Percentiles rank a stretch among this genome's conserved stretches.
These are phyloP conservation scores for Abramis brama DNA, from an alignment of 2,113 vertebrate species.

Conservation along the genomic window DNA sequence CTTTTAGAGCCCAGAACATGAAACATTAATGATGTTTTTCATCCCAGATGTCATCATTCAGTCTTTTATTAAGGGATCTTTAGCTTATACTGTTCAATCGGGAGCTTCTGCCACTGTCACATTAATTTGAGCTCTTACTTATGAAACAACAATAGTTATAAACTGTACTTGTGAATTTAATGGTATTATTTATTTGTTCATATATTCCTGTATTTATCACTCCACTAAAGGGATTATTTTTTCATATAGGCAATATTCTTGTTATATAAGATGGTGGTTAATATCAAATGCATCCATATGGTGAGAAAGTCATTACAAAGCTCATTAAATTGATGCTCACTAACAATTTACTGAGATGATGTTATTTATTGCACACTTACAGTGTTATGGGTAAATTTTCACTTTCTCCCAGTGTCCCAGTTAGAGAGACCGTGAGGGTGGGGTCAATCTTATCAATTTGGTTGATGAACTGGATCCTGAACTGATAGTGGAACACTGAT, in stretches of 20 bases:
- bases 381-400: slow-evolving; percentile 78
- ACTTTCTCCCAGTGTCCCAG: slow-evolving; percentile 83
- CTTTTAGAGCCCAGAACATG: slow-evolving; percentile 15
- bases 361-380: slow-evolving; percentile 76
- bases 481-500: slow-evolving; percentile 91
- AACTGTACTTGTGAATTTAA: background rate
- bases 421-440: slow-evolving; percentile 80
- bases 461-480: slow-evolving; percentile 88
- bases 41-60: background rate
- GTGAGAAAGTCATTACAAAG: background rate
- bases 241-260: background rate
- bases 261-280: background rate
- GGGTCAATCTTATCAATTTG: slow-evolving; percentile 76
- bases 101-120: background rate
- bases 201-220: background rate
- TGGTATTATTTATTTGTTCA: background rate
- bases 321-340: background rate
- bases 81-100: background rate
- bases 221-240: background rate
- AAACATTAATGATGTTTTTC: slow-evolving; percentile 12
- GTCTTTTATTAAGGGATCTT: background rate
- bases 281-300: background rate
- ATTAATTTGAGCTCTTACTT: background rate
- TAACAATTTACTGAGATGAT: background rate
- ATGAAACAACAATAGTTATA: background rate